phyloP scores from a whole-genome alignment of 2,797 vertebrate genomes.

The Botia almorhae region DNA sequence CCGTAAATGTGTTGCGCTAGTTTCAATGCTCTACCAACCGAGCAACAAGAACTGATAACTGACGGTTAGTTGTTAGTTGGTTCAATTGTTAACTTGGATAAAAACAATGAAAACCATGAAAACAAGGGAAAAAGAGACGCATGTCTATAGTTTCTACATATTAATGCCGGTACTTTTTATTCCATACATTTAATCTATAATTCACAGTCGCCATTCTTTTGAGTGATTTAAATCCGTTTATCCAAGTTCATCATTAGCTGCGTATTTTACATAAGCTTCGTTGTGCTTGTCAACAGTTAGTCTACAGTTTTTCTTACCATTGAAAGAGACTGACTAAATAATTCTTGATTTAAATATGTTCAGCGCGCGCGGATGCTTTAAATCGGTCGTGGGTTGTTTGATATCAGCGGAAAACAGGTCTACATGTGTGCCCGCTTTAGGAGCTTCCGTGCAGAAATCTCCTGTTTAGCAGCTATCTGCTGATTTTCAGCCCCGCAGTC shows the following conservation, averaged over 20 bases:
- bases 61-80: no score
- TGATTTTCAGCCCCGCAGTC: conserved; percentile 73
- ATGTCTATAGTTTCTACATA: not conserved
- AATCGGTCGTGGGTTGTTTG: conserved; percentile 61
- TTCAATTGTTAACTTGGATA: no score
- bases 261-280: not conserved
- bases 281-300: not conserved
- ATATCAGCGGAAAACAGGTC: conserved; percentile 70
- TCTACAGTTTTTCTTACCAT: conserved; percentile 1
- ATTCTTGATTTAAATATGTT: conserved; percentile 28
- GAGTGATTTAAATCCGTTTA: not conserved
- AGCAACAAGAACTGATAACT: no score
- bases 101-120: no score
- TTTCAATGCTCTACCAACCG: no score
- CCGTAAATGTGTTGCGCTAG: no score
- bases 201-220: not conserved
- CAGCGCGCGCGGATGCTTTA: conserved; percentile 55
- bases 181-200: not conserved
- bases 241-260: not conserved
- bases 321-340: conserved; percentile 31
- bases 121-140: no score
- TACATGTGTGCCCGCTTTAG: conserved; percentile 62
- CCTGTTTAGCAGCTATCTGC: conserved; percentile 71
- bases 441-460: conserved; percentile 69
- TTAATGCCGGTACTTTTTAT: not conserved